Percentiles rank a stretch among this genome's conserved stretches.
These are phyloP conservation scores for Rutpela maculata DNA, from an alignment of 2,888 invertebrate genomes.

Conservation along the genomic window DNA sequence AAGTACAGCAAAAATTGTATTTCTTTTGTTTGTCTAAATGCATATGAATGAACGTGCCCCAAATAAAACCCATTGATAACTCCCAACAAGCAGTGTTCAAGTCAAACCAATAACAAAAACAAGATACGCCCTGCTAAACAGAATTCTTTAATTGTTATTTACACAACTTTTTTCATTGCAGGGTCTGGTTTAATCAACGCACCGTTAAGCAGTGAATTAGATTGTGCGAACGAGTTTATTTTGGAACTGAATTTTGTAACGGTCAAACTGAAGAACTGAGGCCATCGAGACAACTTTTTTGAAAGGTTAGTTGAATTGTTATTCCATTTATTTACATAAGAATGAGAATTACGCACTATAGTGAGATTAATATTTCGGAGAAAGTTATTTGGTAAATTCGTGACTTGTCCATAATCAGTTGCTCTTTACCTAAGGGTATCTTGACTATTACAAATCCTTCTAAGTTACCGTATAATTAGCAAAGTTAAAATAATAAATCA, in stretches of 20 bases:
- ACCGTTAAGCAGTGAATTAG: neutral
- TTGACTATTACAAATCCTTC: neutral
- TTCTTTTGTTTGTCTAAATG: too few species aligned
- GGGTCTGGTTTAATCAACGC: neutral
- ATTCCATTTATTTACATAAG: neutral
- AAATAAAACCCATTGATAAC: too few species aligned
- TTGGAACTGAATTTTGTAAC: conserved; percentile 14
- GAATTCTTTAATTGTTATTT: conserved; percentile 14
- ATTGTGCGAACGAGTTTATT: conserved; percentile 11
- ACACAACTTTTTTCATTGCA: conserved; percentile 9
- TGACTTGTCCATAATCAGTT: neutral
- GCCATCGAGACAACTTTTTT: conserved; percentile 12
- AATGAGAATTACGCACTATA: conserved; percentile 16
- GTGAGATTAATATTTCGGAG: conserved; percentile 12
- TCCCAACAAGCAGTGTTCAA: too few species aligned
- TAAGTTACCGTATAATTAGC: neutral
- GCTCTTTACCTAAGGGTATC: neutral
- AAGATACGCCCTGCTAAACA: neutral
- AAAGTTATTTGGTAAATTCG: conserved; percentile 18
- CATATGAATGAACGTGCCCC: too few species aligned
- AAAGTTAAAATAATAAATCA: neutral
- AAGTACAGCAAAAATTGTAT: too few species aligned
- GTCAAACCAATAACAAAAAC: conserved; percentile 1
- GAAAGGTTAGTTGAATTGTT: conserved; percentile 27
- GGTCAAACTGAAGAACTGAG: conserved; percentile 12